These are phyloP conservation scores for Chascanopsetta lugubris DNA, from an alignment of 2,113 vertebrate species.

Conservation along the genomic window DNA sequence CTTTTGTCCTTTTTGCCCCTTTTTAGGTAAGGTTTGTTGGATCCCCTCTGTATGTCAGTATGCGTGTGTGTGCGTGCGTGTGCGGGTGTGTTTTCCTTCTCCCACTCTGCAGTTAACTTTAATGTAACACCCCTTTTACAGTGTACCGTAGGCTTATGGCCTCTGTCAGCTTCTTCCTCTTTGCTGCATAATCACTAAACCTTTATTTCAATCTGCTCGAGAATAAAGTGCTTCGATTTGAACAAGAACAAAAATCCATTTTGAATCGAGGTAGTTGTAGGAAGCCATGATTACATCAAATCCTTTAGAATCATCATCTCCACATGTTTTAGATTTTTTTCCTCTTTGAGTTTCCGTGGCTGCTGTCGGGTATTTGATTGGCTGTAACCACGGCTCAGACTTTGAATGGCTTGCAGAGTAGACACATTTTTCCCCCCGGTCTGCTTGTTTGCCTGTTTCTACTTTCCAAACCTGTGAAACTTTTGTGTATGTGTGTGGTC, in stretches of 20 bases:
- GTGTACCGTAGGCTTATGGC: constrained; percentile 81
- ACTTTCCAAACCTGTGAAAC: constrained; percentile 79
- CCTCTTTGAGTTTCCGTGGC: constrained; percentile 75
- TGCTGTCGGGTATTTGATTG: constrained; percentile 80
- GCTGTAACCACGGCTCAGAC: constrained; percentile 79
- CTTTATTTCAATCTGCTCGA: constrained; percentile 76
- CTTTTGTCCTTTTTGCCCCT: constrained; percentile 79
- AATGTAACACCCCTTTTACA: constrained; percentile 79
- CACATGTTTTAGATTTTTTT: constrained; percentile 48
- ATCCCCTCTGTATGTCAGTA: constrained; percentile 77
- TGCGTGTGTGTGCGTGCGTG: constrained; percentile 61
- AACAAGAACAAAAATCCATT: constrained; percentile 65
- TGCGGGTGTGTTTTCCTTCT: constrained; percentile 75
- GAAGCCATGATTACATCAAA: constrained; percentile 73
- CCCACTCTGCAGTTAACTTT: constrained; percentile 79
- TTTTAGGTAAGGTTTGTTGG: constrained; percentile 87
- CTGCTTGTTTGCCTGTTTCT: constrained; percentile 81
- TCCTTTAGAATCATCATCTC: constrained; percentile 69
- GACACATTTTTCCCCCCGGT: constrained; percentile 64
- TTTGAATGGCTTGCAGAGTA: constrained; percentile 85
- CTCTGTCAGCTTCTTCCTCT: constrained; percentile 79
- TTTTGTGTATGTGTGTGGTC: constrained; percentile 62
- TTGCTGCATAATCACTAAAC: constrained; percentile 84
- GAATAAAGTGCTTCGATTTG: constrained; percentile 72
- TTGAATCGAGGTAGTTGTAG: constrained; percentile 76